phyloP scores from a whole-genome alignment of 2,888 invertebrate species.

The Parnassius mnemosyne region DNA sequence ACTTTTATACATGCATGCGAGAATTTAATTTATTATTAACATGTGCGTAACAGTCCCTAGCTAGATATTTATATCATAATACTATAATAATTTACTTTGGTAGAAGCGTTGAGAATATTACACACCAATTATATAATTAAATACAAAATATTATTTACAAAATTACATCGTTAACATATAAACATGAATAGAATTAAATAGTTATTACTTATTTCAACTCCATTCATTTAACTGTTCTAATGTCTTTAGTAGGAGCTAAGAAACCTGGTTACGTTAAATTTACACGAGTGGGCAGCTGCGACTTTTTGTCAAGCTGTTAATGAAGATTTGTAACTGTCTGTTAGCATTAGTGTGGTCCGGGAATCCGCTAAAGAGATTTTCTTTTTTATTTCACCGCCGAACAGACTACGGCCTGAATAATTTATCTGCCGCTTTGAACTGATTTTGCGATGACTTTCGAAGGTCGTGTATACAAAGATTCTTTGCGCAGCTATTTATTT shows the following conservation, averaged over 20 bases:
- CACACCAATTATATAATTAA: too few species aligned
- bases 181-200: too few species aligned
- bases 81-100: too few species aligned
- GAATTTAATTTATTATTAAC: too few species aligned
- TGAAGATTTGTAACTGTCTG: constrained; percentile 70
- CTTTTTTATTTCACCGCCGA: constrained; percentile 53
- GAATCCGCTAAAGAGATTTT: constrained; percentile 50
- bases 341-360: constrained; percentile 57
- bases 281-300: constrained; percentile 57
- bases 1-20: too few species aligned
- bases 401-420: constrained; percentile 50
- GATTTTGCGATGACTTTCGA: constrained; percentile 41
- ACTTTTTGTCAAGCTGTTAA: constrained; percentile 69
- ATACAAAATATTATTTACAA: too few species aligned
- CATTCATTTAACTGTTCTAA: constrained; percentile 32
- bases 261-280: constrained; percentile 53
- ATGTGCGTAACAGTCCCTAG: too few species aligned
- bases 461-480: constrained; percentile 42
- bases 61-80: too few species aligned
- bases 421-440: constrained; percentile 65
- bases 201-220: constrained; percentile 20
- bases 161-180: too few species aligned
- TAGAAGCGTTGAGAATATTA: too few species aligned
- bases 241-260: constrained; percentile 33
- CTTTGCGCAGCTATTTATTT: constrained; percentile 24